phyloP scores from a whole-genome alignment of 35 echinoderm and acorn worm genomes.

The Ophioderma brevispina region DNA sequence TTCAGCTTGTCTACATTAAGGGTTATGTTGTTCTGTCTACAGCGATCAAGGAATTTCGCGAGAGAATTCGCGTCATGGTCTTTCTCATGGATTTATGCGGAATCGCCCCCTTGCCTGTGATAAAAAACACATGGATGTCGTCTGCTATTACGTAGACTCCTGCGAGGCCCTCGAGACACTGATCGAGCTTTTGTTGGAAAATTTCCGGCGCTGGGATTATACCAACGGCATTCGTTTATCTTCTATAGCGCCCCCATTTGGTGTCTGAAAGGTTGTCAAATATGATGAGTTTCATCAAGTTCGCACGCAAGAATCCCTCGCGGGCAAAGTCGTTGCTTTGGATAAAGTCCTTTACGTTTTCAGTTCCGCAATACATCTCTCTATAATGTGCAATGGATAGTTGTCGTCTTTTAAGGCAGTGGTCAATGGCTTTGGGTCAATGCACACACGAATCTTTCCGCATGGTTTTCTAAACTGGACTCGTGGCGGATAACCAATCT shows the following conservation, averaged over 20 bases:
- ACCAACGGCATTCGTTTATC: constrained; percentile 36
- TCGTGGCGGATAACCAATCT: too few relatives aligned
- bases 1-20: constrained; percentile 59
- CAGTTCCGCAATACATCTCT: not conserved
- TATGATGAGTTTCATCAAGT: constrained; percentile 19
- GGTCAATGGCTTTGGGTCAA: too few relatives aligned
- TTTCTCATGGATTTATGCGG: constrained; percentile 2
- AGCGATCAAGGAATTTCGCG: constrained; percentile 15
- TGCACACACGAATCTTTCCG: too few relatives aligned
- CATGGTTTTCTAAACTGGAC: too few relatives aligned
- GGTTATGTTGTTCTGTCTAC: constrained; percentile 14
- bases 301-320: constrained; percentile 59
- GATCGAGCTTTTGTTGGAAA: too few relatives aligned
- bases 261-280: constrained; percentile 57
- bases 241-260: constrained; percentile 36
- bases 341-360: constrained; percentile 23
- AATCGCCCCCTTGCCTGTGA: constrained; percentile 23
- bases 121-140: constrained; percentile 37
- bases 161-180: constrained; percentile 25
- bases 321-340: constrained; percentile 41
- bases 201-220: too few relatives aligned
- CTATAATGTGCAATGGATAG: not conserved
- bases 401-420: too few relatives aligned
- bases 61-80: constrained; percentile 56
- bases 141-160: constrained; percentile 43